These are phyloP conservation scores for Napeogenes sylphis DNA, from an alignment of 2,888 invertebrate species.

Conservation along the genomic window DNA sequence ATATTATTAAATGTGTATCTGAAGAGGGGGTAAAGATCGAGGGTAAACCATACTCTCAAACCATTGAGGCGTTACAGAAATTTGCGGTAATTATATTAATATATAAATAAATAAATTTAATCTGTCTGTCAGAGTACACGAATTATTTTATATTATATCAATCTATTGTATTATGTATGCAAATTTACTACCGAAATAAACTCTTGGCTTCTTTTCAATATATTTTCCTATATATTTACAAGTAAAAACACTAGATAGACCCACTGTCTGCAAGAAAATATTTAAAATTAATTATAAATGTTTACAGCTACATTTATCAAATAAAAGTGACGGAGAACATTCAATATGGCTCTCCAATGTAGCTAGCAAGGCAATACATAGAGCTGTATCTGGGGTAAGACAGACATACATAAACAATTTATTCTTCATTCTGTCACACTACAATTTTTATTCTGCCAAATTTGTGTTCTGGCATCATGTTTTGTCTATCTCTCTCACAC, in stretches of 20 bases:
- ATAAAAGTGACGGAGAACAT: slow-evolving; percentile 43
- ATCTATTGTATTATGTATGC: no score
- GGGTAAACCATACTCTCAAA: slow-evolving; percentile 75
- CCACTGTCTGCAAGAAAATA: no score
- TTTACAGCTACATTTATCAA: slow-evolving; percentile 48
- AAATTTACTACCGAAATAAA: no score
- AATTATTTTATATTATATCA: no score
- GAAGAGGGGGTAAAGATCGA: slow-evolving; percentile 71
- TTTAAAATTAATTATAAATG: neutral
- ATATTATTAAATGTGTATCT: slow-evolving; percentile 77
- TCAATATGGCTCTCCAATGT: slow-evolving; percentile 79
- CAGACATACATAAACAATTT: slow-evolving; percentile 24
- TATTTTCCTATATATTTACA: no score
- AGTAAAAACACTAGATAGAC: no score
- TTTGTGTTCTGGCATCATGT: neutral
- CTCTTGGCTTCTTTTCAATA: no score
- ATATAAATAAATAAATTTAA: neutral
- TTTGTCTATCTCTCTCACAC: neutral
- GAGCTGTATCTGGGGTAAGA: slow-evolving; percentile 69
- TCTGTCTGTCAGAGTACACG: neutral
- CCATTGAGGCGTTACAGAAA: slow-evolving; percentile 70
- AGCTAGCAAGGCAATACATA: slow-evolving; percentile 79
- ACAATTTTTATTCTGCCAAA: no score
- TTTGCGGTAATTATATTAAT: slow-evolving; percentile 54
- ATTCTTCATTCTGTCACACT: neutral